Conservation (phyloP, 2,113 vertebrate species). For the Carollia perspicillata region DNA sequence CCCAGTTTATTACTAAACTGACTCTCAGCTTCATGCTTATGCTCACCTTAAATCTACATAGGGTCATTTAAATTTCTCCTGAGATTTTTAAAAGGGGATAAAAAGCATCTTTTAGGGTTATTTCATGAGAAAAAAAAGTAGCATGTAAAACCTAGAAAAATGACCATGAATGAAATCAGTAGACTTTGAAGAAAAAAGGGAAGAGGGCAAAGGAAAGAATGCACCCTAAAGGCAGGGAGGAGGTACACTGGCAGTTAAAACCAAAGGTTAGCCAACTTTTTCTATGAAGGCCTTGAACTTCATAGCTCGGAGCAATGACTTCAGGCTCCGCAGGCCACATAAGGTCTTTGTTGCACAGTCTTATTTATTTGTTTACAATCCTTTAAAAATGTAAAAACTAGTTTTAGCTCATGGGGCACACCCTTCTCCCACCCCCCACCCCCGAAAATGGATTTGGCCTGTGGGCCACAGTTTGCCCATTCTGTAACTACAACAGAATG, state of each 20-base stretch:
- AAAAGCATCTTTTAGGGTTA: not conserved
- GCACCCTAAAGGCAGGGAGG: not conserved
- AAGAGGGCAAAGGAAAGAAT: not conserved
- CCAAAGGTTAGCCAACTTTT: not conserved
- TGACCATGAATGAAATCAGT: not conserved
- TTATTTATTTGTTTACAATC: not conserved
- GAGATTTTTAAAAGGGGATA: not conserved
- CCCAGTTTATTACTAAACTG: not conserved
- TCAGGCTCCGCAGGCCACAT: not conserved
- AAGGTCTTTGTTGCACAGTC: not conserved
- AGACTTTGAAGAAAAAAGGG: not conserved
- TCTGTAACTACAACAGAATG: not conserved
- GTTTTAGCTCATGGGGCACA: not conserved
- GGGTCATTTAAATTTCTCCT: conserved; percentile 35
- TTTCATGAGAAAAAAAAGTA: not conserved
- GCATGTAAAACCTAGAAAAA: not conserved
- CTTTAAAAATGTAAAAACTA: conserved; percentile 2
- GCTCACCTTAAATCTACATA: conserved; percentile 20
- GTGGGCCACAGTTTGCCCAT: not conserved
- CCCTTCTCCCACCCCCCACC: too few relatives aligned
- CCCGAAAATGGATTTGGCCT: not conserved
- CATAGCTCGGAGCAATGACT: not conserved
- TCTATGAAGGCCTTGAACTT: not conserved
- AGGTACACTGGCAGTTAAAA: not conserved
- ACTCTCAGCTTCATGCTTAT: not conserved